phyloP scores from a whole-genome alignment of 2,113 vertebrate species.

The Talpa occidentalis region DNA sequence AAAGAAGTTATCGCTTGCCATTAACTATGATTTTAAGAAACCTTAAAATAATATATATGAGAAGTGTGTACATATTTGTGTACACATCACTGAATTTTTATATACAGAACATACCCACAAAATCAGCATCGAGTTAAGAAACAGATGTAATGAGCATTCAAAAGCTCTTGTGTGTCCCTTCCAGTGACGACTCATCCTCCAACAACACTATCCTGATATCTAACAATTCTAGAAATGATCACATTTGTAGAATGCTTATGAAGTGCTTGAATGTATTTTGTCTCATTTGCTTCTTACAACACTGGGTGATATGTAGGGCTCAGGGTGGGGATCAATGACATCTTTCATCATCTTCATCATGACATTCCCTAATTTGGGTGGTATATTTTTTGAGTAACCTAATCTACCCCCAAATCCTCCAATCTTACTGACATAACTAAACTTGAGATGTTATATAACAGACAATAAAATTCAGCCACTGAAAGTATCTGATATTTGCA shows the following conservation, averaged over 20 bases:
- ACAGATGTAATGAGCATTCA: not conserved
- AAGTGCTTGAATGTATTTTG: not conserved
- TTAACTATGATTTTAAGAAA: not conserved
- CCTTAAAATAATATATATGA: not conserved
- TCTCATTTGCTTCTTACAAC: not conserved
- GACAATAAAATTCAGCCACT: constrained; percentile 30
- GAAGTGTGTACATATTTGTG: not conserved
- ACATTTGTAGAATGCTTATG: not conserved
- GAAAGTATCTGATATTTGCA: constrained; percentile 51
- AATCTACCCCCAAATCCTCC: not conserved
- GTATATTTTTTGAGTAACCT: constrained; percentile 35
- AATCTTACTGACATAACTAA: constrained; percentile 40
- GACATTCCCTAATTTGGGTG: not conserved
- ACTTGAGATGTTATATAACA: constrained; percentile 39
- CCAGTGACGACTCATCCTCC: not conserved
- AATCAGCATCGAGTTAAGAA: not conserved
- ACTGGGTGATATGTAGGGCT: not conserved
- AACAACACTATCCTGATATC: not conserved
- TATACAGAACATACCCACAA: not conserved
- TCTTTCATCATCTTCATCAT: not conserved
- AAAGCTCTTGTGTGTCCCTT: not conserved
- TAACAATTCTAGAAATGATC: not conserved
- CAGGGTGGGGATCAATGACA: not conserved
- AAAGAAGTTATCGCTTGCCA: not conserved
- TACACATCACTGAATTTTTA: not conserved